Percentiles rank a stretch among this genome's conserved stretches.
These are phyloP conservation scores for Meta bourneti DNA, from an alignment of 2,888 invertebrate species.

Conservation along the genomic window DNA sequence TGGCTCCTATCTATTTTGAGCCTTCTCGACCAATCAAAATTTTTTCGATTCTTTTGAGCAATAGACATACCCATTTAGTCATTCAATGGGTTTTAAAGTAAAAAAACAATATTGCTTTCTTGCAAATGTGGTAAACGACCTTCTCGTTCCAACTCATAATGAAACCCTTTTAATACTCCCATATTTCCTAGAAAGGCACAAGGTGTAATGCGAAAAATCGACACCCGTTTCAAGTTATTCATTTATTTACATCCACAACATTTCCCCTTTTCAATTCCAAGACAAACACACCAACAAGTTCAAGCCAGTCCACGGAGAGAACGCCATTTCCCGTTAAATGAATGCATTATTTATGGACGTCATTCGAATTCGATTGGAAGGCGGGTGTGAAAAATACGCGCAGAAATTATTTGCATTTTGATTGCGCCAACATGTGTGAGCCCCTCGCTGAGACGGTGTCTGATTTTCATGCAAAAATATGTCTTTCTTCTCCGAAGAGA, in stretches of 20 bases:
- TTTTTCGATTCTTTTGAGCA: too few species aligned
- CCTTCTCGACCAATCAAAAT: too few species aligned
- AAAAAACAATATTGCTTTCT: too few species aligned
- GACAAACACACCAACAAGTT: slow-evolving; percentile 58
- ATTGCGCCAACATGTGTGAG: slow-evolving; percentile 66
- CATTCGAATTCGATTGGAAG: slow-evolving; percentile 56
- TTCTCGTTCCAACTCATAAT: too few species aligned
- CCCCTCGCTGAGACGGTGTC: slow-evolving; percentile 42
- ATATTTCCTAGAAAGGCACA: too few species aligned
- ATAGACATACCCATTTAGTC: too few species aligned
- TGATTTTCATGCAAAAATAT: slow-evolving; percentile 72
- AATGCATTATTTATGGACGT: slow-evolving; percentile 72
- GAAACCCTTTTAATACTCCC: too few species aligned
- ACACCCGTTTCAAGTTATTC: background rate
- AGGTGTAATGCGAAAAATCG: too few species aligned
- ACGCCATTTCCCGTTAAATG: slow-evolving; percentile 39
- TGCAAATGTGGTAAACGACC: too few species aligned
- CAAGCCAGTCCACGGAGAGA: background rate
- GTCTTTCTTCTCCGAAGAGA: slow-evolving; percentile 44
- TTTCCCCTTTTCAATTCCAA: background rate
- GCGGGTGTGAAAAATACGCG: slow-evolving; percentile 9
- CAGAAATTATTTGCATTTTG: slow-evolving; percentile 75
- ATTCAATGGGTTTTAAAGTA: too few species aligned
- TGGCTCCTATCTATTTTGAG: too few species aligned
- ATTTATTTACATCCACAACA: slow-evolving; percentile 1